These are phyloP conservation scores for Cinara cedri DNA, from an alignment of 2,888 invertebrate genomes.

Conservation along the genomic window DNA sequence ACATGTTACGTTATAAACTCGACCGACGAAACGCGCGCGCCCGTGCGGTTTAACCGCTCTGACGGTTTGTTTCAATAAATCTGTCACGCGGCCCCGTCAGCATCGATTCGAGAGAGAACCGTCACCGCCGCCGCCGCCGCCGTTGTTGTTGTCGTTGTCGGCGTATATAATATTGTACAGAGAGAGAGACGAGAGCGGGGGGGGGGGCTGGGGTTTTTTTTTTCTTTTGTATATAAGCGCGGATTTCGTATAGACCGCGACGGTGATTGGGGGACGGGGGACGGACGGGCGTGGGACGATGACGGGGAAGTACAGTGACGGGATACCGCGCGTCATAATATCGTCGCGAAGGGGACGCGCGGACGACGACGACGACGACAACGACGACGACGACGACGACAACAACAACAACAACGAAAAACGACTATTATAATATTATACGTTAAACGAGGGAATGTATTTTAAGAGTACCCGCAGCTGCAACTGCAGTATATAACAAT, in stretches of 20 bases:
- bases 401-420: not conserved
- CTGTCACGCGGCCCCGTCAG: slow-evolving; percentile 44
- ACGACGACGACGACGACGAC: not conserved
- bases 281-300: not conserved
- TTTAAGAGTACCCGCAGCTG: not conserved
- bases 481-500: too few species aligned
- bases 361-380: too few species aligned
- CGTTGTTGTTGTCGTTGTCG: too few species aligned
- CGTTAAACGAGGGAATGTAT: not conserved
- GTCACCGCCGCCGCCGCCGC: too few species aligned
- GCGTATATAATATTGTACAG: too few species aligned
- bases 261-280: not conserved
- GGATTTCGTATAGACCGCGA: slow-evolving; percentile 9
- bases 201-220: too few species aligned
- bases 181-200: too few species aligned
- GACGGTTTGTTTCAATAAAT: slow-evolving; percentile 57
- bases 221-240: too few species aligned
- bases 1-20: slow-evolving; percentile 41
- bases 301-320: not conserved
- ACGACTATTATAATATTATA: too few species aligned
- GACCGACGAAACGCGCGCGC: slow-evolving; percentile 24
- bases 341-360: too few species aligned
- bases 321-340: too few species aligned
- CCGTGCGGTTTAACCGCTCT: slow-evolving; percentile 26
- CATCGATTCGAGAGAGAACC: slow-evolving; percentile 19